Evolutionary conservation across 2,113 vertebrate genomes (phyloP), one percentile per base, ranked within the genome.

Genomic region (Perccottus glenii): DNA sequence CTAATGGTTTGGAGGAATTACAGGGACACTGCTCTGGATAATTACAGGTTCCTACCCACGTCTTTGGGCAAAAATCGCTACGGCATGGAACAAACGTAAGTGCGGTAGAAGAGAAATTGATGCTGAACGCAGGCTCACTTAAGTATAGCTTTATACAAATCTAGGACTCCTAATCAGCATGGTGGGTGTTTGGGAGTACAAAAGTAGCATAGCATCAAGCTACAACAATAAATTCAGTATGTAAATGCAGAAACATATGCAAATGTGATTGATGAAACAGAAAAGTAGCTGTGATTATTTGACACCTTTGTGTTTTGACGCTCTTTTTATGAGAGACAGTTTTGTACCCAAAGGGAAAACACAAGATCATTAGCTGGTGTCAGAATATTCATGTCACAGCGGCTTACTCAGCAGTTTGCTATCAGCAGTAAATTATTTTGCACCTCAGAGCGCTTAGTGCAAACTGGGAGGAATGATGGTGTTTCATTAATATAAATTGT

Each of bases 401-500:
- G 3, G 76, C 79, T 77, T 49, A 50, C 58, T 73, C 86, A 85
- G 87, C 82, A 73, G 52, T 75, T 64, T 66, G 64, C 71, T 57
- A 48, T 60, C 57, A 27, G 32, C 48, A 55, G 71, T 56, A 83
- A 86, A 88, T 78, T 49, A 55, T 70, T 75, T 84, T 68, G 70
- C 49, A 8, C 46, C 62, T 70, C 47, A 70, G 73, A 74, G 69
- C 51, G 73, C 78, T 67, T 3, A 76, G 63, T 19, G 64, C 58
- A 75, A 69, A 27, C 57, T 47, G 16, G 10, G 6, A n/a, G 43
- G n/a, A 66, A 36, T 64, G 73, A 88, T 46, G 42, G 67, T 68
- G 57, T 77, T 79, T 77, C 79, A 83, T 87, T 85, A 70, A 77
- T 82, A 58, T 64, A 55, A 74, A 72, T 86, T n/a, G n/a, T n/a